A percentile compares a stretch with the other conserved stretches of the same genome.
Conservation (phyloP, 2,797 vertebrate species). For the Hemitrygon akajei region DNA sequence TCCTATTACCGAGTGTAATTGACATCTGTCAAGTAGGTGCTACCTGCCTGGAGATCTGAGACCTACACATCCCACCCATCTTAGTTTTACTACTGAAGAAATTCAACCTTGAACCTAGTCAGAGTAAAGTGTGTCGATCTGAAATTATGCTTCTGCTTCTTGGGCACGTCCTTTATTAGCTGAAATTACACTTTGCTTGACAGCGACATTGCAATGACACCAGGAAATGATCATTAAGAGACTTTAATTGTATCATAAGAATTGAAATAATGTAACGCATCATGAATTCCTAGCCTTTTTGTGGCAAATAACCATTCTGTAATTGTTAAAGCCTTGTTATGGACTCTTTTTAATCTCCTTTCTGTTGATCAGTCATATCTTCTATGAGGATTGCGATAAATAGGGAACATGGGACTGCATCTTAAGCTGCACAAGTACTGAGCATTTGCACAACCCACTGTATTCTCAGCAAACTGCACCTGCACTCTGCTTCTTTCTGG, state of each 20-base stretch:
- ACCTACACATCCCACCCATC: too few relatives aligned
- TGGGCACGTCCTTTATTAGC: slow-evolving; percentile 34
- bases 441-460: neutral
- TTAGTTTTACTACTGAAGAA: neutral
- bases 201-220: neutral
- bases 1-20: too few relatives aligned
- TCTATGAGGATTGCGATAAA: neutral
- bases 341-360: neutral
- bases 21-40: too few relatives aligned
- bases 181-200: neutral
- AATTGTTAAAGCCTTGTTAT: neutral
- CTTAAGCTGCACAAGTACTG: neutral
- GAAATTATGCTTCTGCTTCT: slow-evolving; percentile 10
- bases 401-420: neutral
- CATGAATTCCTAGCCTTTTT: slow-evolving; percentile 23
- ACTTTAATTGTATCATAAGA: slow-evolving; percentile 1
- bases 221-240: neutral
- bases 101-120: neutral
- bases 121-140: neutral
- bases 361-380: slow-evolving; percentile 30
- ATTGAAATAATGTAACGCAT: slow-evolving; percentile 1
- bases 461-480: neutral
- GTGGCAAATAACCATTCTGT: slow-evolving; percentile 17
- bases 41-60: too few relatives aligned
- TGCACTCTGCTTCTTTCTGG: neutral